Percentiles rank a stretch among this genome's conserved stretches.
Evolutionary conservation across 1,140 invertebrate genomes (phyloP).

Genomic region (Bombus fervidus): DNA sequence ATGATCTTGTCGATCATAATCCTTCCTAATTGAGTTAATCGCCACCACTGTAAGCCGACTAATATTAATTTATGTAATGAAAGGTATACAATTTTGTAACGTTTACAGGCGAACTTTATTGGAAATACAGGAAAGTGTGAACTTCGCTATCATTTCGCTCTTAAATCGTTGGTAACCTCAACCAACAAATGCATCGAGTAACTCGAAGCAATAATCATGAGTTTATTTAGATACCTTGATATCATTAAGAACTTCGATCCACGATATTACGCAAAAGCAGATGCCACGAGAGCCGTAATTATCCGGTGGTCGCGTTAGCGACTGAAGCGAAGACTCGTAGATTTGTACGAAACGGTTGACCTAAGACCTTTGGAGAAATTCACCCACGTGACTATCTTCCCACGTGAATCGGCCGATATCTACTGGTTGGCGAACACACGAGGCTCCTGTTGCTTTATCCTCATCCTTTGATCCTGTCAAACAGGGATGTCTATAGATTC

Average conservation of each 20-base stretch:
- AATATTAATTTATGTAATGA: background rate
- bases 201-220: too few relatives aligned
- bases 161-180: background rate
- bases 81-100: background rate
- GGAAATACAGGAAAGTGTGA: background rate
- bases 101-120: background rate
- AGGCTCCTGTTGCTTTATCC: slow-evolving; percentile 22
- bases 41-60: background rate
- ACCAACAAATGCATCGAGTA: background rate
- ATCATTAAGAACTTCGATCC: background rate
- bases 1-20: slow-evolving; percentile 1
- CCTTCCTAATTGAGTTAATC: background rate
- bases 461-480: slow-evolving; percentile 17
- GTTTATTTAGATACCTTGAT: background rate
- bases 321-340: background rate
- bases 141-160: background rate
- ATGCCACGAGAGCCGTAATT: slow-evolving; percentile 8
- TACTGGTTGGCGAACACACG: slow-evolving; percentile 23
- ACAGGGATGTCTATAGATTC: background rate
- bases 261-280: background rate
- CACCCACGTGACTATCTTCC: slow-evolving; percentile 54
- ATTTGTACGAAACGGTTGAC: slow-evolving; percentile 33
- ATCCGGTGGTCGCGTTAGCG: slow-evolving; percentile 6
- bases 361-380: slow-evolving; percentile 61
- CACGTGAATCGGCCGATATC: slow-evolving; percentile 48